A percentile compares a stretch with the other conserved stretches of the same genome.
Evolutionary conservation across 2,113 vertebrate species (phyloP).

Genomic region (Eptesicus fuscus): DNA sequence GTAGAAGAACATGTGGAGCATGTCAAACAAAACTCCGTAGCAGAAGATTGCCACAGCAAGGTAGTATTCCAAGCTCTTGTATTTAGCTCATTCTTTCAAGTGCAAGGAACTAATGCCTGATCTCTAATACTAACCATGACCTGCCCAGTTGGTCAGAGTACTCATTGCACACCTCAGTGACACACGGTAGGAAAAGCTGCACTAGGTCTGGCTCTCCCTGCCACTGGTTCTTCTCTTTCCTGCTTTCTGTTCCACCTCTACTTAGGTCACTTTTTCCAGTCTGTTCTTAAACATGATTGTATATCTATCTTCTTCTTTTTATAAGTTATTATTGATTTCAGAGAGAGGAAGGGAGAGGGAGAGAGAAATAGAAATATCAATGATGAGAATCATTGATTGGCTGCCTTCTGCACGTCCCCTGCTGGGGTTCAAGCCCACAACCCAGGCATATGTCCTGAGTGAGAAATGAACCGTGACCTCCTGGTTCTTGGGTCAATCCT

Average conservation of each 20-base stretch:
- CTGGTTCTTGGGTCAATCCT: too few relatives aligned
- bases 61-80: constrained; percentile 86
- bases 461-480: too few relatives aligned
- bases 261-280: not conserved
- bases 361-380: too few relatives aligned
- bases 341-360: too few relatives aligned
- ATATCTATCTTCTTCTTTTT: not conserved
- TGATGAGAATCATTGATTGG: too few relatives aligned
- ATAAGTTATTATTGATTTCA: too few relatives aligned
- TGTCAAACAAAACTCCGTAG: constrained; percentile 93
- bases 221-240: not conserved
- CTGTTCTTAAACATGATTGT: not conserved
- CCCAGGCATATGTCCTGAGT: too few relatives aligned
- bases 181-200: not conserved
- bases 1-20: constrained; percentile 96
- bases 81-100: constrained; percentile 71
- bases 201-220: not conserved
- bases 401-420: too few relatives aligned
- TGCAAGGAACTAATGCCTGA: constrained; percentile 75
- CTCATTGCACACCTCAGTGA: not conserved
- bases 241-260: not conserved
- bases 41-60: constrained; percentile 93
- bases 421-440: too few relatives aligned
- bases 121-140: constrained; percentile 57
- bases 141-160: not conserved